phyloP scores from a whole-genome alignment of 2,797 vertebrate species.

The Ctenopoma kingsleyae region DNA sequence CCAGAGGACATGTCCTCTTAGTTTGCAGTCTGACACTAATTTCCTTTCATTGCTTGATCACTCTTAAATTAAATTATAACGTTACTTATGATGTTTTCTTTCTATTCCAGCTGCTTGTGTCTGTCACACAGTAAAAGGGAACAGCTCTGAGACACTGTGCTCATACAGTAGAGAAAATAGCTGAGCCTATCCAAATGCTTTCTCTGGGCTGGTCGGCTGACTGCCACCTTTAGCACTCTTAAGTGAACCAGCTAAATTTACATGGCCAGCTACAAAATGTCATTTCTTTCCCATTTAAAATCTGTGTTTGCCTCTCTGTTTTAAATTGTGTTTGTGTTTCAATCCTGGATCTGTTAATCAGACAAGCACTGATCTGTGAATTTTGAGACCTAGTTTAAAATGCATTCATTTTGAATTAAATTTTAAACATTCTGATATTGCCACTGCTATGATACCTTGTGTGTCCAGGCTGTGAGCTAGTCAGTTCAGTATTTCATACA shows the following conservation, averaged over 20 bases:
- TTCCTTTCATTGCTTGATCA: constrained; percentile 24
- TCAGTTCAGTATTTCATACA: constrained; percentile 2
- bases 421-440: neutral
- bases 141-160: constrained; percentile 1
- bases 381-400: constrained; percentile 9
- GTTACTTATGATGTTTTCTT: constrained; percentile 34
- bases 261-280: constrained; percentile 48
- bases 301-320: constrained; percentile 16
- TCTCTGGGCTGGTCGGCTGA: constrained; percentile 12
- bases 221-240: constrained; percentile 51
- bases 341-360: constrained; percentile 5
- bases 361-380: constrained; percentile 21
- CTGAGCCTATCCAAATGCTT: constrained; percentile 17
- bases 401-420: constrained; percentile 2
- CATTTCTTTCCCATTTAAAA: constrained; percentile 36
- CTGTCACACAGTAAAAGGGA: constrained; percentile 10
- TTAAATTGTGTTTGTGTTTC: constrained; percentile 29
- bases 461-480: neutral
- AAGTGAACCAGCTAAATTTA: constrained; percentile 52
- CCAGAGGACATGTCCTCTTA: constrained; percentile 9
- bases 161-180: constrained; percentile 13
- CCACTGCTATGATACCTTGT: neutral
- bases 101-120: constrained; percentile 16
- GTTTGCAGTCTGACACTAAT: constrained; percentile 30
- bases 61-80: constrained; percentile 19